phyloP scores from a whole-genome alignment of 2,797 vertebrate species.

The Atherinosoma microstoma region DNA sequence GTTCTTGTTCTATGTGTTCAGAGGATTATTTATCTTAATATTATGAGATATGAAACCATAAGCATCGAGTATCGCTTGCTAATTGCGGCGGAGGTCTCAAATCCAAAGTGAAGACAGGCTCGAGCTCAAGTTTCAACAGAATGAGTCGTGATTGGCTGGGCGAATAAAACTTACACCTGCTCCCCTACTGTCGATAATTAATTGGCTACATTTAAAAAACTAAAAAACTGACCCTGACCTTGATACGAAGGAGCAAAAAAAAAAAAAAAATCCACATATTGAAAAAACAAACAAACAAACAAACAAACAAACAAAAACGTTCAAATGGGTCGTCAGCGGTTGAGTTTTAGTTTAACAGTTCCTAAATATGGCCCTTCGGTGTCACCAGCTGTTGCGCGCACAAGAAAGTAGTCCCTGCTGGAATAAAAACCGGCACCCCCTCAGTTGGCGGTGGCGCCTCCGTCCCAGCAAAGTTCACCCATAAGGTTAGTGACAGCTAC shows the following conservation, averaged over 20 bases:
- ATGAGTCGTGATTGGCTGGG: constrained; percentile 26
- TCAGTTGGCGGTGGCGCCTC: constrained; percentile 34
- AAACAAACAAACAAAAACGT: background rate
- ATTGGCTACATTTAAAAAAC: background rate
- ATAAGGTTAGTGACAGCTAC: constrained; percentile 72
- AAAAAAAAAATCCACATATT: background rate
- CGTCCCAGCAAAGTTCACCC: constrained; percentile 74
- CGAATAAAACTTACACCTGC: constrained; percentile 22
- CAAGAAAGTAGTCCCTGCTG: constrained; percentile 81
- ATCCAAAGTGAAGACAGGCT: background rate
- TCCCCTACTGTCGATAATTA: constrained; percentile 23
- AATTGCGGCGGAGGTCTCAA: background rate
- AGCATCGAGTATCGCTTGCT: background rate
- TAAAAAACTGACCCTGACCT: background rate
- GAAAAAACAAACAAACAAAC: no score
- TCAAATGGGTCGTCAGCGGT: no score
- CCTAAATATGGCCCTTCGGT: constrained; percentile 14
- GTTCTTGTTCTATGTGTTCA: background rate
- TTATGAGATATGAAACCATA: background rate
- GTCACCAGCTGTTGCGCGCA: constrained; percentile 22
- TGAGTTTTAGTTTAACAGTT: background rate
- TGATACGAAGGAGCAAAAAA: background rate
- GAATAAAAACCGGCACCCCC: constrained; percentile 65
- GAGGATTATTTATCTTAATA: background rate
- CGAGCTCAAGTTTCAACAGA: background rate